phyloP scores from a whole-genome alignment of 2,888 invertebrate genomes.

The Leistus spinibarbis region DNA sequence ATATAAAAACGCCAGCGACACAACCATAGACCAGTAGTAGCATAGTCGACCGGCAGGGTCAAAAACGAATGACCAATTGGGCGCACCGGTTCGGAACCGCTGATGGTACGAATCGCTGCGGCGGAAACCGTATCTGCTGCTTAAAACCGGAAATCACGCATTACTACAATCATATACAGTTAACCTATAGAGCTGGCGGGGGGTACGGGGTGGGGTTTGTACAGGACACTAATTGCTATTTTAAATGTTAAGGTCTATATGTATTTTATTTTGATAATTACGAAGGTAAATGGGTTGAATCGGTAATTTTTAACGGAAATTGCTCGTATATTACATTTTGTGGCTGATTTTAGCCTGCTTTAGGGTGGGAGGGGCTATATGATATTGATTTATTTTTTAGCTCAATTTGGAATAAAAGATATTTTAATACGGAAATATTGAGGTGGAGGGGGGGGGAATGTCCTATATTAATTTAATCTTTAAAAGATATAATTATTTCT shows the following conservation, averaged over 20 bases:
- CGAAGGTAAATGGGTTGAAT: slow-evolving; percentile 8
- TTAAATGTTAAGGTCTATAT: background rate
- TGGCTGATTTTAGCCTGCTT: slow-evolving; percentile 12
- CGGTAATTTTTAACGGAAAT: slow-evolving; percentile 34
- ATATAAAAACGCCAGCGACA: slow-evolving; percentile 93
- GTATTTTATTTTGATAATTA: background rate
- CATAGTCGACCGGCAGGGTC: slow-evolving; percentile 96
- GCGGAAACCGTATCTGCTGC: slow-evolving; percentile 62
- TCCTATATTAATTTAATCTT: too few relatives aligned
- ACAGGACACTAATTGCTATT: background rate
- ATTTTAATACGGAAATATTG: background rate
- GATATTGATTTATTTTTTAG: too few relatives aligned
- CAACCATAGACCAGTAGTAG: slow-evolving; percentile 97
- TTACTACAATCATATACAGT: slow-evolving; percentile 25
- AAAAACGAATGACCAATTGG: slow-evolving; percentile 95
- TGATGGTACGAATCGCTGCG: slow-evolving; percentile 68
- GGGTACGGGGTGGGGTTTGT: too few relatives aligned
- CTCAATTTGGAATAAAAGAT: too few relatives aligned
- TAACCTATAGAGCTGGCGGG: background rate
- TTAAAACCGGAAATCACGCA: slow-evolving; percentile 31
- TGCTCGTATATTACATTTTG: slow-evolving; percentile 30
- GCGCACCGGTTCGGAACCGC: slow-evolving; percentile 68
- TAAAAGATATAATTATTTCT: too few relatives aligned
- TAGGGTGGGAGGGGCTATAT: background rate
- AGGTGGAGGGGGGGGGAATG: too few relatives aligned